phyloP scores from a whole-genome alignment of 2,797 vertebrate genomes.

The Myripristis jacobus region DNA sequence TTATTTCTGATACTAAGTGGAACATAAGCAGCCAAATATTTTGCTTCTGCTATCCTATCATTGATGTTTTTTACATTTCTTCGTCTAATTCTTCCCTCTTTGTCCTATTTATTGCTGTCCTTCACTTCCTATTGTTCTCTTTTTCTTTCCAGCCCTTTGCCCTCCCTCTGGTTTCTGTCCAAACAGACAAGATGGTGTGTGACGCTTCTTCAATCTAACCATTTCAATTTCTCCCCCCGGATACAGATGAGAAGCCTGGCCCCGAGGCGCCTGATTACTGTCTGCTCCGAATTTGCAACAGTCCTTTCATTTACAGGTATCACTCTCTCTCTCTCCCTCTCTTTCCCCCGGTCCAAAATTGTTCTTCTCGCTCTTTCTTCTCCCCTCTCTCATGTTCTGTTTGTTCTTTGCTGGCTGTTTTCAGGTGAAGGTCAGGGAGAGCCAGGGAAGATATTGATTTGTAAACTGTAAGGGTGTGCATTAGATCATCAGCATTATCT shows the following conservation, averaged over 20 bases:
- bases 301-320: conserved; percentile 54
- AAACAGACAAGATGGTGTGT: conserved; percentile 45
- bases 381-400: background rate
- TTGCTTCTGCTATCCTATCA: background rate
- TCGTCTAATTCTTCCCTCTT: background rate
- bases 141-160: conserved; percentile 1
- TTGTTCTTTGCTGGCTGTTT: conserved; percentile 49
- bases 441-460: conserved; percentile 66
- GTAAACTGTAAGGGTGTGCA: conserved; percentile 61
- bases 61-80: background rate
- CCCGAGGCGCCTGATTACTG: conserved; percentile 50
- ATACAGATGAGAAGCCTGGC: conserved; percentile 39
- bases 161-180: conserved; percentile 21
- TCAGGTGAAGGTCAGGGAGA: conserved; percentile 68
- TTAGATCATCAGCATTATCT: conserved; percentile 54
- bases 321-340: conserved; percentile 38
- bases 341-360: background rate
- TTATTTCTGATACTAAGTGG: background rate
- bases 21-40: background rate
- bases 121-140: conserved; percentile 12
- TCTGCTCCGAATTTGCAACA: conserved; percentile 58
- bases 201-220: conserved; percentile 53
- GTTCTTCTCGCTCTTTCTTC: conserved; percentile 16
- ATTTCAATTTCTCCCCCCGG: conserved; percentile 36
- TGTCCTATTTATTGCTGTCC: background rate